phyloP scores from a whole-genome alignment of 1,140 invertebrate species.

The Charaxes varanes region DNA sequence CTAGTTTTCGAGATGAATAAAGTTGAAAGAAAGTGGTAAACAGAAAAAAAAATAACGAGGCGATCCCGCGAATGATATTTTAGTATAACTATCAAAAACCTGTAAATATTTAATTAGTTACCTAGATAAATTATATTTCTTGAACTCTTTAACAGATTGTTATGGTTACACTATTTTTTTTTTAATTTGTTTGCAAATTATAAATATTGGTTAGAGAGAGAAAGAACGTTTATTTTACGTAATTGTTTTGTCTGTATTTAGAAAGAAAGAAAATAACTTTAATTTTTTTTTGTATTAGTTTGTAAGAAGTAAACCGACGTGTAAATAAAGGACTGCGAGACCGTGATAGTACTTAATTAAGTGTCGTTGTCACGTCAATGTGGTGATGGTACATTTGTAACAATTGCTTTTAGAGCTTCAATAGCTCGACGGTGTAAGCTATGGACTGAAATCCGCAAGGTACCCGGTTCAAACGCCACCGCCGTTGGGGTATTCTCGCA shows the following conservation, averaged over 20 bases:
- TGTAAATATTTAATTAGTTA: constrained; percentile 46
- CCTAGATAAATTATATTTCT: constrained; percentile 58
- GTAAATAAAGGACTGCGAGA: constrained; percentile 45
- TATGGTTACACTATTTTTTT: constrained; percentile 28
- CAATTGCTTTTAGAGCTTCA: too few relatives aligned
- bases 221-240: constrained; percentile 13
- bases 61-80: constrained; percentile 38
- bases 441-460: too few relatives aligned
- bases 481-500: too few relatives aligned
- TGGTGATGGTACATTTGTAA: too few relatives aligned
- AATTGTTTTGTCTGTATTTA: constrained; percentile 21
- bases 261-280: constrained; percentile 17
- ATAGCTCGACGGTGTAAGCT: too few relatives aligned
- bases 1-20: constrained; percentile 2
- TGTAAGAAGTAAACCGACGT: constrained; percentile 22
- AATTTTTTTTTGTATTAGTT: constrained; percentile 18
- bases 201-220: constrained; percentile 12
- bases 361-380: not conserved
- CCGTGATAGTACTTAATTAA: constrained; percentile 39
- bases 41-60: constrained; percentile 11
- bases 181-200: constrained; percentile 13
- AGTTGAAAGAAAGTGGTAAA: constrained; percentile 1
- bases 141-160: constrained; percentile 23
- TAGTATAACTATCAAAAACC: constrained; percentile 35
- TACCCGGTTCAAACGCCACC: too few relatives aligned